Evolutionary conservation across 2,888 invertebrate species (phyloP).

Genomic region (Sinhomidia bicolor): DNA sequence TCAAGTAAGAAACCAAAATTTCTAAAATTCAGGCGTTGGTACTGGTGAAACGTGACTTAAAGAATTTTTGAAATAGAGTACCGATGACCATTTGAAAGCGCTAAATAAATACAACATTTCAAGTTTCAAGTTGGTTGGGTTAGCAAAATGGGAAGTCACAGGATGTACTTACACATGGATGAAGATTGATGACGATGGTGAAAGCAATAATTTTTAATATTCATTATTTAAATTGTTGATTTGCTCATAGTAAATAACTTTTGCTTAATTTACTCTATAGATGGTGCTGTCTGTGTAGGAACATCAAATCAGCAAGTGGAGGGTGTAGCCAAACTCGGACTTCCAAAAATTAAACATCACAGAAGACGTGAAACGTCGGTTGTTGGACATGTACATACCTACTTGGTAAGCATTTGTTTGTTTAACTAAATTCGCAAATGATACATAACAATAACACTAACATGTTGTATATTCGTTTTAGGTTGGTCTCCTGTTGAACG

Average conservation of each 20-base stretch:
- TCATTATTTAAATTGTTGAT: background rate
- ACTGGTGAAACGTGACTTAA: background rate
- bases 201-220: background rate
- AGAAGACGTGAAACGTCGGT: too few species aligned
- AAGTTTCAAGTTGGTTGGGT: slow-evolving; percentile 92
- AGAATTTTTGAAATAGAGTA: slow-evolving; percentile 81
- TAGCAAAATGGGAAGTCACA: slow-evolving; percentile 94
- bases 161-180: slow-evolving; percentile 94
- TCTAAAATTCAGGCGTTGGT: background rate
- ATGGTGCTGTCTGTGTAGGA: too few species aligned
- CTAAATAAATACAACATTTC: slow-evolving; percentile 98
- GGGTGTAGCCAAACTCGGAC: too few species aligned
- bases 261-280: too few species aligned
- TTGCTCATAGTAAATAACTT: background rate
- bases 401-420: too few species aligned
- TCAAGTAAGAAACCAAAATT: slow-evolving; percentile 82
- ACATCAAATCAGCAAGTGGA: too few species aligned
- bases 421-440: too few species aligned
- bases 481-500: too few species aligned
- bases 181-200: slow-evolving; percentile 83
- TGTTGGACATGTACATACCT: too few species aligned
- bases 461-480: too few species aligned
- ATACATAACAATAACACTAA: too few species aligned
- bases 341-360: too few species aligned
- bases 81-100: slow-evolving; percentile 94